phyloP scores from a whole-genome alignment of 2,888 invertebrate species.

The Osmoderma eremita region DNA sequence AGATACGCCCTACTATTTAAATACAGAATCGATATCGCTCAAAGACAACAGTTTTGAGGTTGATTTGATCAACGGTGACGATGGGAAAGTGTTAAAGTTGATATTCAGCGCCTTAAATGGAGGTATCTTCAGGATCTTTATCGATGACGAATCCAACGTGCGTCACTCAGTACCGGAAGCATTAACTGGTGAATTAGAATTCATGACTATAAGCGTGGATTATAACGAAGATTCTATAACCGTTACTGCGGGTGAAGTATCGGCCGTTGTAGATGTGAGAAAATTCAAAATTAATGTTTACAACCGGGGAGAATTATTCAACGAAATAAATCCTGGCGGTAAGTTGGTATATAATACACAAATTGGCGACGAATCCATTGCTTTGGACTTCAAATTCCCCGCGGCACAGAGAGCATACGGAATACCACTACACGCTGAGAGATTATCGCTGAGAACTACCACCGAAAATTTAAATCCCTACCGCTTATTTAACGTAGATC shows the following conservation, averaged over 20 bases:
- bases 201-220: background rate
- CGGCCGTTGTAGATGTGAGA: conserved; percentile 72
- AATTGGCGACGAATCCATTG: conserved; percentile 87
- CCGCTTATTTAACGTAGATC: conserved; percentile 94
- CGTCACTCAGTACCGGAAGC: conserved; percentile 37
- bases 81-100: conserved; percentile 23
- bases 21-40: background rate
- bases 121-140: conserved; percentile 34
- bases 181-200: conserved; percentile 29
- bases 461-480: conserved; percentile 82
- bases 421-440: conserved; percentile 94
- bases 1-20: conserved; percentile 21
- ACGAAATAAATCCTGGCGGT: conserved; percentile 66
- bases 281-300: conserved; percentile 86
- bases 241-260: conserved; percentile 66
- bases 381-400: conserved; percentile 89
- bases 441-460: conserved; percentile 82
- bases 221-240: conserved; percentile 64
- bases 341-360: conserved; percentile 42
- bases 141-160: conserved; percentile 36
- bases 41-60: background rate
- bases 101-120: conserved; percentile 22
- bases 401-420: conserved; percentile 91
- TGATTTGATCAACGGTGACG: conserved; percentile 25
- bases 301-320: conserved; percentile 73